A percentile compares a stretch with the other conserved stretches of the same genome.
These are phyloP conservation scores for Barbus barbus DNA, from an alignment of 2,113 vertebrate species.

Conservation along the genomic window DNA sequence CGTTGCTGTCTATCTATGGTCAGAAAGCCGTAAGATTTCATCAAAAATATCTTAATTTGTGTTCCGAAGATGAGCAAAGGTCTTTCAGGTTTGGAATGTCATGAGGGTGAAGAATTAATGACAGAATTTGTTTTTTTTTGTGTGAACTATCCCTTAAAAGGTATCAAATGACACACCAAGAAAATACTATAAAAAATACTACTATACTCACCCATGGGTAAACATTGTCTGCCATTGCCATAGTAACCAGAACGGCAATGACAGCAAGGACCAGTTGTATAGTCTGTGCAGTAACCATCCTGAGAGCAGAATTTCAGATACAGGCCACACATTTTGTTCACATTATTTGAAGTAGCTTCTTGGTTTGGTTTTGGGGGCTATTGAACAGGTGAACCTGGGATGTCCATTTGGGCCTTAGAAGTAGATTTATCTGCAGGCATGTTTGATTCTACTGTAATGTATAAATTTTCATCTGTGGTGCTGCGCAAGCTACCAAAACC, in stretches of 20 bases:
- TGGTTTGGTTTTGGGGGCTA: background rate
- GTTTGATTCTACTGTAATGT: background rate
- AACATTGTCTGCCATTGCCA: constrained; percentile 79
- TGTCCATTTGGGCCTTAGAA: background rate
- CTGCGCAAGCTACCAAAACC: background rate
- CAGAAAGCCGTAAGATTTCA: too few species aligned
- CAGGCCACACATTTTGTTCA: constrained; percentile 71
- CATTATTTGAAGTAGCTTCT: constrained; percentile 60
- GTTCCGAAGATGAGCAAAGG: too few species aligned
- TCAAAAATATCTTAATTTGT: too few species aligned
- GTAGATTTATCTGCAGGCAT: background rate
- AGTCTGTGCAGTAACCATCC: constrained; percentile 79
- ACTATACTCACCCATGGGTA: constrained; percentile 80
- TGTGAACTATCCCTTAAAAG: too few species aligned
- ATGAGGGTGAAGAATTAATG: too few species aligned
- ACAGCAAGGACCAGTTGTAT: constrained; percentile 78
- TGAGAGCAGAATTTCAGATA: constrained; percentile 75
- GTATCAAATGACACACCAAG: background rate
- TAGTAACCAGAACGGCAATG: constrained; percentile 79
- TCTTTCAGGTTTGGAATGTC: too few species aligned
- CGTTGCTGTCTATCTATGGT: too few species aligned
- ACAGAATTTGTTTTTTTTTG: too few species aligned
- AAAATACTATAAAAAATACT: background rate
- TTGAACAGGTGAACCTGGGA: background rate
- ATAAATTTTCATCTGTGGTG: background rate